Base-by-base conservation (phyloP, 2,888 invertebrate genomes). In the Criorhina ranunculi region DNA sequence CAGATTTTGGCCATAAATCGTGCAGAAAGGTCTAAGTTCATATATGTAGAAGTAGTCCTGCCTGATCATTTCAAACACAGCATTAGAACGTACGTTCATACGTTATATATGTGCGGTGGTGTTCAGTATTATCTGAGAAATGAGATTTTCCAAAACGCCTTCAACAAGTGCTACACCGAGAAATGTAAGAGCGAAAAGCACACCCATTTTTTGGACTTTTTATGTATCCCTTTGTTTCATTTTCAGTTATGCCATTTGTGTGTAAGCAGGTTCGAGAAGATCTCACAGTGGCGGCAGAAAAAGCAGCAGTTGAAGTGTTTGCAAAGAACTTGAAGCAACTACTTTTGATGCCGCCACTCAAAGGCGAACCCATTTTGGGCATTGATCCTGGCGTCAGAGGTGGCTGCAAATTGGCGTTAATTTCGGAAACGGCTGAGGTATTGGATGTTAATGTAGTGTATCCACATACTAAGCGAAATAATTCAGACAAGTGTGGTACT, bases 311-410 rank as follows among this genome's bases (percentile, higher is more conserved):
- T 15, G 95, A 95, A 88, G 96, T 97, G 3, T 98, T 98, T 91
- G 95, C 95, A 1, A 93, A 93, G 1, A 98, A 98, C 91, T 92
- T 98, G 24, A 96, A 96, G 89, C 95, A 96, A 88, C 93, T 98
- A 59, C 92, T 98, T 11, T 92, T 98, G n/a, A 95, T 94, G 42
- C 95, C 96, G 19, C 98, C 98, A 0, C 93, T 97, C 0, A 95
- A 95, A 89, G 97, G 96, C 40, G 94, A 95, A 90, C 93, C 93
- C 7, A 96, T 98, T 78, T 92, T 96, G 19, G 98, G 97, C 0
- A 93, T 98, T 62, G 98, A 98, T 93, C 98, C 98, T 0, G 98
- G 98, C 0, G 98, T 95, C 89, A 93, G 92, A 86, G 95, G 97
- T 89, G 98, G 98, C 0, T 98, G 98, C 90, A 98, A 98, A 93